phyloP scores from a whole-genome alignment of 2,888 invertebrate species.

The Aquatica leii region DNA sequence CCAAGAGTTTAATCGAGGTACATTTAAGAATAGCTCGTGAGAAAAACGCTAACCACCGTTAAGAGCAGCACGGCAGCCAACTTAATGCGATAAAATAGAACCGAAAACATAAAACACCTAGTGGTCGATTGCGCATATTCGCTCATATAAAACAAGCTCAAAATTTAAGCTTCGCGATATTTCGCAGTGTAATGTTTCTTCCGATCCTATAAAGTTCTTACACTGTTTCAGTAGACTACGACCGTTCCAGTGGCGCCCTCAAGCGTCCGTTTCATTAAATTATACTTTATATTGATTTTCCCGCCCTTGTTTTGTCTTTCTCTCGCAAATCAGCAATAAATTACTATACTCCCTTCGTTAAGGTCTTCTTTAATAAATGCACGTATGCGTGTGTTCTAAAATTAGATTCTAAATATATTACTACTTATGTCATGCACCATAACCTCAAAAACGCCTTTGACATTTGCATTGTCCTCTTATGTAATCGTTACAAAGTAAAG shows the following conservation, averaged over 20 bases:
- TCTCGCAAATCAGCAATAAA: conserved; percentile 57
- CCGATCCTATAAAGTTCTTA: conserved; percentile 40
- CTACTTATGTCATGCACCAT: no score
- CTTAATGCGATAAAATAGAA: conserved; percentile 60
- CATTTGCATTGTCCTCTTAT: no score
- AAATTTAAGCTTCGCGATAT: conserved; percentile 40
- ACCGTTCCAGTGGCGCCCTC: conserved; percentile 50
- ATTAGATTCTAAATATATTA: no score
- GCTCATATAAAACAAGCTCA: conserved; percentile 41
- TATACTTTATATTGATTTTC: conserved; percentile 55
- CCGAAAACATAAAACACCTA: conserved; percentile 59
- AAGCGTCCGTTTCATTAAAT: conserved; percentile 32
- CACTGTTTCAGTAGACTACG: conserved; percentile 42
- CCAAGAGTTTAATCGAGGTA: conserved; percentile 48
- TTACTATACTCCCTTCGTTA: conserved; percentile 53
- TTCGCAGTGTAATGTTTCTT: conserved; percentile 23
- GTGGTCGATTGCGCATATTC: conserved; percentile 56
- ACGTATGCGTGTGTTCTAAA: no score
- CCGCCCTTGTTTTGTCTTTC: conserved; percentile 57
- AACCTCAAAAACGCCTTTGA: no score
- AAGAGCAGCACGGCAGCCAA: conserved; percentile 61
- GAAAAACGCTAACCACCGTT: conserved; percentile 59
- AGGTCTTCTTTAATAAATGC: conserved; percentile 17
- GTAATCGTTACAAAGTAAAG: no score
- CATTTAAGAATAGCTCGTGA: conserved; percentile 48